Evolutionary conservation across 2,113 vertebrate species (phyloP).

Genomic region (Entomyzon cyanotis): DNA sequence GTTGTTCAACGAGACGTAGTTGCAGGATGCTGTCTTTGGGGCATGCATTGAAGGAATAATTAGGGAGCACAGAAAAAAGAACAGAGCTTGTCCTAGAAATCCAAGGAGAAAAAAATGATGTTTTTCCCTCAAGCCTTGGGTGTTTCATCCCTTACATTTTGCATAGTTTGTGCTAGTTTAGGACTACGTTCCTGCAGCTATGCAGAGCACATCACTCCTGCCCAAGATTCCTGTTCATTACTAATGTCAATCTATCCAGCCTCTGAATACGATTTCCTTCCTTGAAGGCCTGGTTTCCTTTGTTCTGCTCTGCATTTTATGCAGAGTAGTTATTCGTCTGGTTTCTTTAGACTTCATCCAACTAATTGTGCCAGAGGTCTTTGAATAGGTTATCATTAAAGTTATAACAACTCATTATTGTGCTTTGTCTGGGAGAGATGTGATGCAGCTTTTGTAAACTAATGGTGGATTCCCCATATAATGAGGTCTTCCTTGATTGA

Average conservation of each 20-base stretch:
- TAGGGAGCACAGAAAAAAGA: background rate
- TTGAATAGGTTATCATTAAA: constrained; percentile 28
- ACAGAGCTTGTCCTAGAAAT: background rate
- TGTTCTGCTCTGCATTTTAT: background rate
- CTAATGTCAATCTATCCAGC: background rate
- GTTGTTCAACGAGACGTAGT: background rate
- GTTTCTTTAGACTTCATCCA: constrained; percentile 13
- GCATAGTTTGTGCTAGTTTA: background rate
- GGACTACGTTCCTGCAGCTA: background rate
- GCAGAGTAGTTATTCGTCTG: background rate
- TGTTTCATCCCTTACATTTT: background rate
- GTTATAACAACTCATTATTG: background rate
- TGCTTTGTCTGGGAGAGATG: constrained; percentile 1
- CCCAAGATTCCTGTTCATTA: background rate
- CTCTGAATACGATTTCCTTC: background rate
- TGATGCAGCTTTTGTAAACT: constrained; percentile 25
- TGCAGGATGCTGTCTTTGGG: background rate
- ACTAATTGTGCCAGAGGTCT: background rate
- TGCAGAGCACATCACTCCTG: background rate
- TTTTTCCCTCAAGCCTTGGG: background rate
- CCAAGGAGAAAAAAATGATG: background rate
- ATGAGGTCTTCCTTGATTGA: background rate
- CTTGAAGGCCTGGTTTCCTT: constrained; percentile 26
- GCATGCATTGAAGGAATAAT: background rate
- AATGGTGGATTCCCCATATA: background rate